Base-by-base conservation (phyloP, 1,140 invertebrate species). In the Aphidius gifuensis region DNA sequence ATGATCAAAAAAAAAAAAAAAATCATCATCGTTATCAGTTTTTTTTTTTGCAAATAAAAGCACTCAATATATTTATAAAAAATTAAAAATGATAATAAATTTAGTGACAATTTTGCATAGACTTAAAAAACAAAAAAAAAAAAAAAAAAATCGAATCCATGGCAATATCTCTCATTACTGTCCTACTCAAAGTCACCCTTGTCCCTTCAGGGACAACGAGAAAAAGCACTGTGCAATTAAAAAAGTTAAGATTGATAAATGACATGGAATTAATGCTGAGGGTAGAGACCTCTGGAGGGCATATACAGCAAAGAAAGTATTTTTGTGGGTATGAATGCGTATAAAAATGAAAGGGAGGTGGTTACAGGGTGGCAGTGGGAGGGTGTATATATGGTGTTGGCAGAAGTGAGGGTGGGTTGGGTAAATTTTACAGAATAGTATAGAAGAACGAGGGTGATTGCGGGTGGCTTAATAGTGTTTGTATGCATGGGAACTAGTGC, bases 181-280 rank as follows among this genome's bases (percentile, higher is more conserved):
- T 51, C 48, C 58, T 46, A 43, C 66, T 62, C 44, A 40, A 16
- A 53, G 58, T 53, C 43, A 6, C 11, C 53, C 53, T 16, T 40
- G 6, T 6, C n/a, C 47, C n/a, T 49, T 21, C 47, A 11, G 53
- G 53, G 42, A 58, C 61, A 60, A 61, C 58, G 62, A 62, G 51
- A 49, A 61, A 65, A 61, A 69, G 61, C 67, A 63, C 66, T 66
- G 68, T 68, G 75, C 74, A 77, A 78, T 78, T 80, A 76, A 77
- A 32, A 78, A 78, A 76, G 71, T 72, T 76, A 80, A 78, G 75
- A 79, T 80, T 80, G 77, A 80, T 78, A 77, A 78, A 80, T 75
- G 76, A 77, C 74, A 70, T 68, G 65, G 74, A 78, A 78, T 79
- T 79, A 76, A 76, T 74, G 71, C 68, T 59, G 60, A 64, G 65